These are phyloP conservation scores for Eurosta solidaginis DNA, from an alignment of 1,140 invertebrate genomes.

Conservation along the genomic window DNA sequence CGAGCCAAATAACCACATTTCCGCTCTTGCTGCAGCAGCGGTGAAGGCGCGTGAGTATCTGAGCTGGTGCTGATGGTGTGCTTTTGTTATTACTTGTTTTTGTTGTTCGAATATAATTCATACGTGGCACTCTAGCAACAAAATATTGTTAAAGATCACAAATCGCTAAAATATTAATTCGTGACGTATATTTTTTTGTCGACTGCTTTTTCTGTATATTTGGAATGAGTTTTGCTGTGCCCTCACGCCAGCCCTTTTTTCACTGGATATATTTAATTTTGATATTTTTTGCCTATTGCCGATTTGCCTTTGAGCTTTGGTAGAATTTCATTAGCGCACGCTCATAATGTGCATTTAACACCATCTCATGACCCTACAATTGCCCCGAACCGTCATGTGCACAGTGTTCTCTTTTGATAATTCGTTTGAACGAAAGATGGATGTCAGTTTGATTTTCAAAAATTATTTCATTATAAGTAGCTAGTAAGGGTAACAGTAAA, in stretches of 20 bases:
- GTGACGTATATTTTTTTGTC: not conserved
- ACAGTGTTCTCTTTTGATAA: too few relatives aligned
- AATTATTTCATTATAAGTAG: too few relatives aligned
- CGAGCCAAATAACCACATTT: not conserved
- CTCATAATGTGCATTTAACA: conserved; percentile 1
- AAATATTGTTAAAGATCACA: conserved; percentile 13
- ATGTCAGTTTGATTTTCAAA: too few relatives aligned
- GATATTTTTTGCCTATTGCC: not conserved
- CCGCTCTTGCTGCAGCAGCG: not conserved
- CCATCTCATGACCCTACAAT: not conserved
- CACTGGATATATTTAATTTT: not conserved
- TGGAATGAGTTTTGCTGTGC: not conserved
- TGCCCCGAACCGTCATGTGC: not conserved
- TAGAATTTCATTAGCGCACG: conserved; percentile 13
- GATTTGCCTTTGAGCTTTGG: not conserved
- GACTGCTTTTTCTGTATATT: not conserved
- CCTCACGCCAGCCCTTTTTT: too few relatives aligned
- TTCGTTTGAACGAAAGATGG: not conserved
- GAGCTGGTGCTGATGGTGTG: too few relatives aligned
- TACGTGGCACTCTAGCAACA: not conserved
- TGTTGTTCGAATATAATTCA: not conserved
- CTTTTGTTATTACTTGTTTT: too few relatives aligned
- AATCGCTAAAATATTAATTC: conserved; percentile 23
- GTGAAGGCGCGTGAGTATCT: not conserved
- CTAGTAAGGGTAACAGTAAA: too few relatives aligned